Conservation (phyloP, 2,888 invertebrate species). For the Scaptomyza caliginosa region DNA sequence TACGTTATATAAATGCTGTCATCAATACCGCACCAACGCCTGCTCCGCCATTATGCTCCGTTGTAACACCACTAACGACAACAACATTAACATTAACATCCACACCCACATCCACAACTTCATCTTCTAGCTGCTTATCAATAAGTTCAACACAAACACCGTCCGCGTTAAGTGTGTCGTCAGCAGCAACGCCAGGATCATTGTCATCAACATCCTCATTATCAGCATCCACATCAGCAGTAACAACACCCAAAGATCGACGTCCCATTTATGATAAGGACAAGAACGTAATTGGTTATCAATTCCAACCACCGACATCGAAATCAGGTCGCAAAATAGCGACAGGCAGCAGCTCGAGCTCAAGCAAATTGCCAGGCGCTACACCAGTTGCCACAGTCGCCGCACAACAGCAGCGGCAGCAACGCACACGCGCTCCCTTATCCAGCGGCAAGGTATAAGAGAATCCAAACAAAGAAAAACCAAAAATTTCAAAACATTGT, state of each 20-base stretch:
- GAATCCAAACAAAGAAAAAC: no score
- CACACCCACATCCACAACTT: neutral
- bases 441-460: slow-evolving; percentile 4
- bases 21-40: neutral
- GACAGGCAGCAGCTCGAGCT: neutral
- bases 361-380: neutral
- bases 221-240: neutral
- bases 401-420: slow-evolving; percentile 7
- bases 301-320: slow-evolving; percentile 4
- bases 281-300: slow-evolving; percentile 57
- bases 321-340: neutral
- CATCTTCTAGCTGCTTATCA: neutral
- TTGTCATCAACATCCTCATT: neutral
- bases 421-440: neutral
- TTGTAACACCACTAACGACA: neutral
- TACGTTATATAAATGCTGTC: slow-evolving; percentile 34
- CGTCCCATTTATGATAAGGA: slow-evolving; percentile 47
- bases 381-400: neutral
- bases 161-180: neutral
- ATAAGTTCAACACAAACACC: neutral
- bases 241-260: neutral
- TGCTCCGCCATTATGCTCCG: neutral
- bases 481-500: no score
- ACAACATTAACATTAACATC: neutral
- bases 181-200: neutral